Percentiles rank a stretch among this genome's conserved stretches.
phyloP scores from a whole-genome alignment of 2,888 invertebrate genomes.

The Hedya salicella region DNA sequence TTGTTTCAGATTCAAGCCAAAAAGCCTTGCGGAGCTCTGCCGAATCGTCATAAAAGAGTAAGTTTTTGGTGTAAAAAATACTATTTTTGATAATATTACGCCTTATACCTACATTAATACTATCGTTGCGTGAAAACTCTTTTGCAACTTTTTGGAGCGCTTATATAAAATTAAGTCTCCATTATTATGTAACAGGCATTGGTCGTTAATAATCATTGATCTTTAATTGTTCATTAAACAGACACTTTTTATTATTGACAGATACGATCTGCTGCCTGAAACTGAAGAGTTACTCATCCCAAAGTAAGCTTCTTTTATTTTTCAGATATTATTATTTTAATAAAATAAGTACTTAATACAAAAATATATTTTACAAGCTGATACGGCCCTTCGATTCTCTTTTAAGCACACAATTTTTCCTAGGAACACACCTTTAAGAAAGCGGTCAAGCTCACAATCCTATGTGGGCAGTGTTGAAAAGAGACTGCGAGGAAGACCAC shows the following conservation, averaged over 20 bases:
- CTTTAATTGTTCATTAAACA: no score
- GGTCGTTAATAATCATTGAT: no score
- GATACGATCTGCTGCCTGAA: constrained; percentile 29
- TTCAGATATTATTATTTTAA: no score
- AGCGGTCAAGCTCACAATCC: neutral
- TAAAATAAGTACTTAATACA: no score
- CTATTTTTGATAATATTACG: no score
- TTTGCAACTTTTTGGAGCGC: no score
- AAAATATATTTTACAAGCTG: no score
- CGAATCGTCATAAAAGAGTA: constrained; percentile 21
- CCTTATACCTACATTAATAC: no score
- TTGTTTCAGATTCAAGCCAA: constrained; percentile 21
- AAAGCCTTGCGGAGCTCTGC: constrained; percentile 7
- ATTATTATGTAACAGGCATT: no score
- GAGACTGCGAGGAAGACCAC: constrained; percentile 4
- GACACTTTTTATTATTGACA: constrained; percentile 18
- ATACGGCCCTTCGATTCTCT: neutral
- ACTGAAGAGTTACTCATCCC: constrained; percentile 8
- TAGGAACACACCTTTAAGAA: neutral
- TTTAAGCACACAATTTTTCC: neutral
- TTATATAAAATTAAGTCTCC: no score
- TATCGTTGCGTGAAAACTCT: no score
- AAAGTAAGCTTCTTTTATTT: neutral
- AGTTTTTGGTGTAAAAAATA: neutral
- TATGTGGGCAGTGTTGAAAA: neutral